Percentiles rank a stretch among this genome's conserved stretches.
These are phyloP conservation scores for Calidris pugnax DNA, from an alignment of 2,113 vertebrate species.

Conservation along the genomic window DNA sequence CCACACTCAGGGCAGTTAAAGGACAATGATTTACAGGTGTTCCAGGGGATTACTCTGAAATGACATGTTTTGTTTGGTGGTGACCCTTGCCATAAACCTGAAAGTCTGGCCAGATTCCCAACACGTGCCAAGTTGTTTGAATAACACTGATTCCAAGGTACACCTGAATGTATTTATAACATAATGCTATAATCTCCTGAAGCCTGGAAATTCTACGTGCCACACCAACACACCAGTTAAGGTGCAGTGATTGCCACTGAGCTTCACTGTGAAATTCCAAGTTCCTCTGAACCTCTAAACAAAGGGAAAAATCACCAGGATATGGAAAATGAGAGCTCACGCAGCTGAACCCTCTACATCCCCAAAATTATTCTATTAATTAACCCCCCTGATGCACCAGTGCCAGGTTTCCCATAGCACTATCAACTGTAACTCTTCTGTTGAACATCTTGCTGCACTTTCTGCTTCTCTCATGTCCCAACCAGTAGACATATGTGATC, in stretches of 20 bases:
- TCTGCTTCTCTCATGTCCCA: background rate
- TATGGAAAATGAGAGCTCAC: background rate
- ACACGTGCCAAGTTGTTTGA: background rate
- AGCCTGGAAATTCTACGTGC: background rate
- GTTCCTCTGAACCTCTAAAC: background rate
- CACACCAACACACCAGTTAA: background rate
- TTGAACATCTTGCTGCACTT: background rate
- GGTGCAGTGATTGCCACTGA: background rate
- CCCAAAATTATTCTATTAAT: background rate
- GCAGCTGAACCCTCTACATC: background rate
- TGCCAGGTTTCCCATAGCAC: background rate
- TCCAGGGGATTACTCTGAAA: background rate
- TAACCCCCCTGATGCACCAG: background rate
- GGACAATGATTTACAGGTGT: background rate
- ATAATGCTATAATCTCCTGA: background rate
- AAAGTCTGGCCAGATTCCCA: background rate
- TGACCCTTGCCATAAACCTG: background rate
- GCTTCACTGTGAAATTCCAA: background rate
- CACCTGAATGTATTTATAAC: background rate
- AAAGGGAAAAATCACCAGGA: background rate
- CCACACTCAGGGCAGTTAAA: rapidly evolving
- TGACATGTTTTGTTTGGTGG: background rate
- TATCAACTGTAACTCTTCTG: background rate
- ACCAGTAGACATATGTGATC: background rate
- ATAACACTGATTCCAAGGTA: background rate